These are phyloP conservation scores for Abrostola triplasia DNA, from an alignment of 2,888 invertebrate species.

Conservation along the genomic window DNA sequence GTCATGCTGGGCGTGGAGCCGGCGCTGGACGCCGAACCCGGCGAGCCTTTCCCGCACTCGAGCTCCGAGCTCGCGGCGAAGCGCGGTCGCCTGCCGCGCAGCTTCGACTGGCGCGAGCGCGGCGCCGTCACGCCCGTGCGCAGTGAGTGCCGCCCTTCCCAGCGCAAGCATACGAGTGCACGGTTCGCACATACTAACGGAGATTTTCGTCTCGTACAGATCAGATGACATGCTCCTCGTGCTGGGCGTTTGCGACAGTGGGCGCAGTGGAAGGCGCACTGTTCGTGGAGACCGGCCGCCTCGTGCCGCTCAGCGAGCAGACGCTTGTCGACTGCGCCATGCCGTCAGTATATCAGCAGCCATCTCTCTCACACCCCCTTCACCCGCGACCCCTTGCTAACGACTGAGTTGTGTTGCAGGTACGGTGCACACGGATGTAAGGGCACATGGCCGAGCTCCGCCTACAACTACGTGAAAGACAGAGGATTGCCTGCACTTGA, in stretches of 20 bases:
- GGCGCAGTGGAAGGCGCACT: conserved; percentile 83
- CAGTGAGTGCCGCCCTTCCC: conserved; percentile 63
- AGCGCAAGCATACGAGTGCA: background rate
- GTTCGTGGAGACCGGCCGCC: conserved; percentile 70
- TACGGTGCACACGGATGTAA: conserved; percentile 74
- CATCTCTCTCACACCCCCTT: background rate
- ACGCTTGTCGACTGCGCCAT: conserved; percentile 79
- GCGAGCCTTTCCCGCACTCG: conserved; percentile 68
- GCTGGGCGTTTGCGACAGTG: conserved; percentile 83
- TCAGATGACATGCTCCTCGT: conserved; percentile 75
- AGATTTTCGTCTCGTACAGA: conserved; percentile 57
- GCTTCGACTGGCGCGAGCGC: conserved; percentile 77
- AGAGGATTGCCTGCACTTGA: conserved; percentile 71
- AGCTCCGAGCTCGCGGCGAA: conserved; percentile 56
- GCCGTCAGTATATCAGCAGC: conserved; percentile 60
- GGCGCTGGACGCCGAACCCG: conserved; percentile 8
- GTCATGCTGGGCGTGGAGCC: conserved; percentile 22
- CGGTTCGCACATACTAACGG: background rate
- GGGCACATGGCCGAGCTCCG: conserved; percentile 77
- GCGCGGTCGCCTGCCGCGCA: conserved; percentile 65
- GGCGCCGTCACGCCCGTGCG: conserved; percentile 78
- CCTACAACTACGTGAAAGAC: conserved; percentile 74
- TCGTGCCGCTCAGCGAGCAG: conserved; percentile 78
- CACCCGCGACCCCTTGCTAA: background rate
- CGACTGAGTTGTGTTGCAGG: conserved; percentile 51